Evolutionary conservation across 2,797 vertebrate genomes (phyloP), one percentile per base, ranked within the genome.

Genomic region (Mormyrus hasselquistii): DNA sequence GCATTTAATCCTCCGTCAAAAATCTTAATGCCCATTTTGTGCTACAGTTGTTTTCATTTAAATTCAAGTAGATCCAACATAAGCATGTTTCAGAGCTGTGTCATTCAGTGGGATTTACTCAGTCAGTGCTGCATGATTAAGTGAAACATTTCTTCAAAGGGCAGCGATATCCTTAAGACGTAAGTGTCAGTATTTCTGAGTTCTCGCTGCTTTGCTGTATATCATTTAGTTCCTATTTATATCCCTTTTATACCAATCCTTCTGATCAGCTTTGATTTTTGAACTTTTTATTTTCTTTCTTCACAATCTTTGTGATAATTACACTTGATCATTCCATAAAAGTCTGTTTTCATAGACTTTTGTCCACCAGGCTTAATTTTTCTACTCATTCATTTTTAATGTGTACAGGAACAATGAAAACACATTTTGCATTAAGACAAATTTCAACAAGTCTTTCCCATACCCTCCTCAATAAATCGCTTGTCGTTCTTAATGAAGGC

Each of bases 401-500:
- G n/a, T 53, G 50, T 34, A 55, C 8, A 53, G 55, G 47, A 88
- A 88, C 49, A 82, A 82, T 88, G 65, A 55, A 69, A 53, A 88
- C 50, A 25, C 86, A 62, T 47, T 87, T 87, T 62, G 22, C 79
- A 88, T 86, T 88, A 88, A 53, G 89, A 93, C 91, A 88, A 91
- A 88, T 88, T 62, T 92, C 92, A 92, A 90, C 91, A 90, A 91
- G 86, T 89, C 91, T 91, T 87, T 93, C 90, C 93, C 91, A 93
- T 92, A 90, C 93, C 90, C 90, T 93, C 93, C 90, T 93, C 93
- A 92, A 93, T 90, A 92, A 91, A 93, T 92, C 93, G 92, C 86
- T 92, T 89, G 91, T 89, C 93, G 89, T 90, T 93, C 91, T 92
- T 95, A 95, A 95, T 95, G 93, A 95, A 92, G 90, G 90, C 94